phyloP scores from a whole-genome alignment of 2,113 vertebrate genomes.

The Pelusios castaneus region DNA sequence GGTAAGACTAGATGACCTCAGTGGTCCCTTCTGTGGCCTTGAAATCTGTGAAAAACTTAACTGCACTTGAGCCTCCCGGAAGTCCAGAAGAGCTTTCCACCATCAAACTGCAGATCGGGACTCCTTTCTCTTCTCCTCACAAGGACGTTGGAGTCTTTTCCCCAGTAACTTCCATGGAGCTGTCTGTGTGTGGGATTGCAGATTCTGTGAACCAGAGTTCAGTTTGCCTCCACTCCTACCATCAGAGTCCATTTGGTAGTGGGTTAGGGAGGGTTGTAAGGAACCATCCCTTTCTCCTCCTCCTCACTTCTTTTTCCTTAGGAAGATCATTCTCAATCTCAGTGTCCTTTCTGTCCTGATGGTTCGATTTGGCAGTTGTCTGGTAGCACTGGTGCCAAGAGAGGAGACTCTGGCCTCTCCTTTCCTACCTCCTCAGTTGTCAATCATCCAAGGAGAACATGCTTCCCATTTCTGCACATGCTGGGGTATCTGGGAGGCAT shows the following conservation, averaged over 20 bases:
- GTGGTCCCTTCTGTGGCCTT: too few relatives aligned
- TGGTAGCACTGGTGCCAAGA: neutral
- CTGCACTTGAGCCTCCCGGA: neutral
- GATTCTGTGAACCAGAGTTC: neutral
- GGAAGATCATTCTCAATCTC: neutral
- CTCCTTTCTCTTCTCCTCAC: neutral
- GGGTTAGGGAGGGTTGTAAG: neutral
- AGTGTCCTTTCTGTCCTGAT: neutral
- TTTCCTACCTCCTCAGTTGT: neutral
- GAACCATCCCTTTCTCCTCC: neutral
- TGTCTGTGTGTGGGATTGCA: neutral
- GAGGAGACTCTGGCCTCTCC: neutral
- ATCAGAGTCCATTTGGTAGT: neutral
- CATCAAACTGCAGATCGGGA: neutral
- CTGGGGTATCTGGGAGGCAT: neutral
- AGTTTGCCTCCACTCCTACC: neutral
- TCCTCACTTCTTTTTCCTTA: neutral
- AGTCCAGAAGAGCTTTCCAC: neutral
- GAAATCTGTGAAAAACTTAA: neutral
- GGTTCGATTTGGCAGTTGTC: constrained; percentile 16
- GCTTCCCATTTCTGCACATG: neutral
- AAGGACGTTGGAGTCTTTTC: too few relatives aligned
- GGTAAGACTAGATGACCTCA: too few relatives aligned
- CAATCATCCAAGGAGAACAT: neutral
- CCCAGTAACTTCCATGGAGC: neutral